phyloP scores from a whole-genome alignment of 2,797 vertebrate genomes.

The Chromobotia macracanthus region DNA sequence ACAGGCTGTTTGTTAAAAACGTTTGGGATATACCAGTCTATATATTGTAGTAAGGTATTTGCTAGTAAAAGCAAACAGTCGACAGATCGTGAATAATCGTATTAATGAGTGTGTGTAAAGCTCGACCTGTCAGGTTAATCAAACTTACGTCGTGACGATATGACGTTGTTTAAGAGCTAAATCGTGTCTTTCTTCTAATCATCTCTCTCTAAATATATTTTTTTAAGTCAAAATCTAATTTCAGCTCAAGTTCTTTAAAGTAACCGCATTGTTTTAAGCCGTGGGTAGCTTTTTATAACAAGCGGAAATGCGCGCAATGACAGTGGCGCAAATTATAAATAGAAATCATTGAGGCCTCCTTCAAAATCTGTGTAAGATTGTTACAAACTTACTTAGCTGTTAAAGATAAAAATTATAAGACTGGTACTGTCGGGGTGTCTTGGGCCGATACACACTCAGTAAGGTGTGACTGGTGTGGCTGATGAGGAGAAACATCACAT shows the following conservation, averaged over 20 bases:
- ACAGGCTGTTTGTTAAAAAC: constrained; percentile 48
- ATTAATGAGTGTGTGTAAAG: constrained; percentile 97
- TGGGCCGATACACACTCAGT: not conserved
- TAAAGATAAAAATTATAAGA: not conserved
- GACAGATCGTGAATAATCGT: constrained; percentile 98
- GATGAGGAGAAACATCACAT: not conserved
- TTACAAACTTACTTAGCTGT: no score
- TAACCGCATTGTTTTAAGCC: constrained; percentile 87
- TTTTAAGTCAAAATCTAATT: constrained; percentile 78
- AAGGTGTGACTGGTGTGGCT: constrained; percentile 1
- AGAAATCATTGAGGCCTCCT: not conserved
- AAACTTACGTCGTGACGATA: constrained; percentile 89
- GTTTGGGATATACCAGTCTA: constrained; percentile 63
- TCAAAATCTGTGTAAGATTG: not conserved
- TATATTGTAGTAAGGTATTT: constrained; percentile 70
- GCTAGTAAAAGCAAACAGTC: constrained; percentile 91
- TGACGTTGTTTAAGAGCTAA: constrained; percentile 95
- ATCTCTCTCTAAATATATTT: constrained; percentile 77
- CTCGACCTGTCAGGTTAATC: constrained; percentile 95
- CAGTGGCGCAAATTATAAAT: not conserved
- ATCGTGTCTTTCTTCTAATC: constrained; percentile 91
- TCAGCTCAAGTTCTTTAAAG: constrained; percentile 84
- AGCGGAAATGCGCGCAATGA: not conserved
- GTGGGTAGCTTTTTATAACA: constrained; percentile 76
- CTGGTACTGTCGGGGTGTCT: not conserved